These are phyloP conservation scores for Volucella bombylans DNA, from an alignment of 2,888 invertebrate species.

Conservation along the genomic window DNA sequence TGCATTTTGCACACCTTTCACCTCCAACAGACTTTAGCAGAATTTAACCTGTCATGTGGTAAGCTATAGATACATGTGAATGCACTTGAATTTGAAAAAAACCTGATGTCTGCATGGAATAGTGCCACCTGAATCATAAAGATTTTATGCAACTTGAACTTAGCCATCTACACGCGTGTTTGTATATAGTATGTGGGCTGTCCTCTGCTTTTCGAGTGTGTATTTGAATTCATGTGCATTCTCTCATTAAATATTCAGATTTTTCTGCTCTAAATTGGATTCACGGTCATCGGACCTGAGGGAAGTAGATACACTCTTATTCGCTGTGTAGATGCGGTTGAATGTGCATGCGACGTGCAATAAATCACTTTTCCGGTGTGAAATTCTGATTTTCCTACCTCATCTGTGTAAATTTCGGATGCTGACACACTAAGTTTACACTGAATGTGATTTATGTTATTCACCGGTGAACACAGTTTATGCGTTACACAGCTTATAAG, in stretches of 20 bases:
- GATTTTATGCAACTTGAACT: conserved; percentile 28
- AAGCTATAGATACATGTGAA: conserved; percentile 43
- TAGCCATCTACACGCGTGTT: too few relatives aligned
- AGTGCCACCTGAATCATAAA: conserved; percentile 29
- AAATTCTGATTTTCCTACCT: too few relatives aligned
- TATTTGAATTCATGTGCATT: conserved; percentile 54
- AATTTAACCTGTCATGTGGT: conserved; percentile 53
- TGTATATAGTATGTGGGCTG: too few relatives aligned
- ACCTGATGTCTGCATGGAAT: conserved; percentile 26
- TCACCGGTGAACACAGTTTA: not conserved
- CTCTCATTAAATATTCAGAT: conserved; percentile 63
- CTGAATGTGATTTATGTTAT: conserved; percentile 46
- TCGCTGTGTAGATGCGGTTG: conserved; percentile 18
- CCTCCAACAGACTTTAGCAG: conserved; percentile 38
- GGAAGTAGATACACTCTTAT: not conserved
- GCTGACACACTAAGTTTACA: conserved; percentile 37
- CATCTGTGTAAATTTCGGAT: too few relatives aligned
- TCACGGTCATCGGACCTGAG: conserved; percentile 42
- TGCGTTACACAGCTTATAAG: too few relatives aligned
- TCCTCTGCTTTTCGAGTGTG: conserved; percentile 3
- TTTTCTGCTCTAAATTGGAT: conserved; percentile 60
- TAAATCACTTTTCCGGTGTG: conserved; percentile 29
- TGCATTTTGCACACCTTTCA: too few relatives aligned
- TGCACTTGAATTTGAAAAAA: conserved; percentile 39
- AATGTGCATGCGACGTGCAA: conserved; percentile 34